Percentiles rank a stretch among this genome's conserved stretches.
These are phyloP conservation scores for Mastacembelus armatus DNA, from an alignment of 2,797 vertebrate genomes.

Conservation along the genomic window DNA sequence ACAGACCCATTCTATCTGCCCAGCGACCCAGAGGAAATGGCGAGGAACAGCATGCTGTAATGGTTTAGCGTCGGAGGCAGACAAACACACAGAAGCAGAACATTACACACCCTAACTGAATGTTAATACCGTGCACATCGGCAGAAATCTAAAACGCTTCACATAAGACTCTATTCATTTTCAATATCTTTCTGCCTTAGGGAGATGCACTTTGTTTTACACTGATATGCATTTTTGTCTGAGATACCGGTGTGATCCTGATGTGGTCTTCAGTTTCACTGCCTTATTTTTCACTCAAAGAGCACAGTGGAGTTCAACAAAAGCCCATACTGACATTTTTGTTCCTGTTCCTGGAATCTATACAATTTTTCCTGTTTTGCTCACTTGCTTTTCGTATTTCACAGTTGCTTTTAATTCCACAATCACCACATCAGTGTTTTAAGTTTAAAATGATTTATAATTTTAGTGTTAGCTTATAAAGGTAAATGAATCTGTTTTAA, in stretches of 20 bases:
- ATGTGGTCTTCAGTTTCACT: conserved; percentile 42
- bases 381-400: background rate
- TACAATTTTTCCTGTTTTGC: background rate
- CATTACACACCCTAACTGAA: conserved; percentile 72
- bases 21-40: conserved; percentile 57
- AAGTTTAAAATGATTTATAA: background rate
- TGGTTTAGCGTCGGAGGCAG: conserved; percentile 53
- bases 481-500: too few species aligned
- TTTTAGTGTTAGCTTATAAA: too few species aligned
- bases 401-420: too few species aligned
- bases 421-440: background rate
- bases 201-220: conserved; percentile 78
- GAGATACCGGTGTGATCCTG: conserved; percentile 41
- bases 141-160: conserved; percentile 77
- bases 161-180: conserved; percentile 73
- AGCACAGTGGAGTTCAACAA: conserved; percentile 14
- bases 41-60: conserved; percentile 46
- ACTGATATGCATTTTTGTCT: conserved; percentile 74
- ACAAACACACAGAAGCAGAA: conserved; percentile 61
- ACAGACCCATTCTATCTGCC: conserved; percentile 38
- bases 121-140: conserved; percentile 77
- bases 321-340: background rate
- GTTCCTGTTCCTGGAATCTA: background rate
- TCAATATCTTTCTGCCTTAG: conserved; percentile 70
- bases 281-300: conserved; percentile 19